phyloP scores from a whole-genome alignment of 2,797 vertebrate species.

The Moxostoma hubbsi region DNA sequence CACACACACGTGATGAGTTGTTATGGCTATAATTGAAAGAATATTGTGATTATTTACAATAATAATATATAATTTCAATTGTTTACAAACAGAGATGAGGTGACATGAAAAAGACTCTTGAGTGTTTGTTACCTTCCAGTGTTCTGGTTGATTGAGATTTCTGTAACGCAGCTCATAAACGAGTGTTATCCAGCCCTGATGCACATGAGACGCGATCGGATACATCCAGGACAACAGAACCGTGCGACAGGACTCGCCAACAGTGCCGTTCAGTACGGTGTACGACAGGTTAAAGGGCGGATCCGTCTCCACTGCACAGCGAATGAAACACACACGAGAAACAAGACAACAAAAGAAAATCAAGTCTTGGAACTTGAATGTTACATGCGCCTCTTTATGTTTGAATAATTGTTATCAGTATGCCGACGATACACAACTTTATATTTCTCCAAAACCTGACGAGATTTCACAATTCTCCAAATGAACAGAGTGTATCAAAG shows the following conservation, averaged over 20 bases:
- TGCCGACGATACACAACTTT: too few species aligned
- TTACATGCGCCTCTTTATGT: too few species aligned
- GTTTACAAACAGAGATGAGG: too few species aligned
- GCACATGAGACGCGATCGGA: constrained; percentile 70
- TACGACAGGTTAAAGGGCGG: constrained; percentile 76
- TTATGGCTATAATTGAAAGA: too few species aligned
- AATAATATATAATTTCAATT: too few species aligned
- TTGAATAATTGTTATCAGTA: too few species aligned
- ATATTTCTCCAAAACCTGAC: too few species aligned
- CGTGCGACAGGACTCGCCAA: constrained; percentile 65
- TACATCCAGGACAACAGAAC: constrained; percentile 73
- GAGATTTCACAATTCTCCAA: too few species aligned
- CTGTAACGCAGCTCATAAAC: constrained; percentile 78
- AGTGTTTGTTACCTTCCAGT: constrained; percentile 75
- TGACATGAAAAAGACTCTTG: too few species aligned
- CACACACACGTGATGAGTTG: not conserved
- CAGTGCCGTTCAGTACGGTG: constrained; percentile 63
- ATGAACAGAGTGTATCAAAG: too few species aligned
- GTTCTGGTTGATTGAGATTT: constrained; percentile 56
- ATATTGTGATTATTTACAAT: too few species aligned
- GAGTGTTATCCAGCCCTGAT: constrained; percentile 80
- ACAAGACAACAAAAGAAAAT: not conserved
- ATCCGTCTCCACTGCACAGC: constrained; percentile 74
- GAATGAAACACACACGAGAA: constrained; percentile 9
- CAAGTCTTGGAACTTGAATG: too few species aligned